Conservation (phyloP, 2,113 vertebrate genomes). For the Hippopotamus amphibius region DNA sequence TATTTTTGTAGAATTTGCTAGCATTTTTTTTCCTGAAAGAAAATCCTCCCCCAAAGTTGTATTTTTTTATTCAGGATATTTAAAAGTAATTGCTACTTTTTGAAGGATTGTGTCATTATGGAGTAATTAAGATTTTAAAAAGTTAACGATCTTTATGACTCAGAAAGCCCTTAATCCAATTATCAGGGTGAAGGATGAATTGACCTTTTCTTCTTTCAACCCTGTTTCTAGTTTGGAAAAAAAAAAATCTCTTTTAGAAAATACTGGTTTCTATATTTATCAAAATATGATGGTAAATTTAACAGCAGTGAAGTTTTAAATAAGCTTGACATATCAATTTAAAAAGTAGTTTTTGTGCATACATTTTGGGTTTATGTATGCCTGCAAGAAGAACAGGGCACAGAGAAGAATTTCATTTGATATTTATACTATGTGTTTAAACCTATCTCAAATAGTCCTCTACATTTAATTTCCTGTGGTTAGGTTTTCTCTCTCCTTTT, state of each 20-base stretch:
- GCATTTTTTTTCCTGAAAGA: not conserved
- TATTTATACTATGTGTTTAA: slow-evolving; percentile 4
- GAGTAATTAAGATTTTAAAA: slow-evolving; percentile 67
- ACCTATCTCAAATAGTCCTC: not conserved
- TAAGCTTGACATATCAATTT: slow-evolving; percentile 16
- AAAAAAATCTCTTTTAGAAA: slow-evolving; percentile 52
- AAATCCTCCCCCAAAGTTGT: not conserved
- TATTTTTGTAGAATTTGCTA: slow-evolving; percentile 44
- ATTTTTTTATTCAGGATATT: slow-evolving; percentile 43
- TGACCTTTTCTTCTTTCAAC: not conserved
- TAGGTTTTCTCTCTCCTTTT: slow-evolving; percentile 50
- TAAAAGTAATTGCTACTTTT: slow-evolving; percentile 60
- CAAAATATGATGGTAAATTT: slow-evolving; percentile 52
- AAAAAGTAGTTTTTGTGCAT: slow-evolving; percentile 13
- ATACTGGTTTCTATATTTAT: slow-evolving; percentile 57
- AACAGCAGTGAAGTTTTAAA: slow-evolving; percentile 51
- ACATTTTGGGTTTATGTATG: not conserved
- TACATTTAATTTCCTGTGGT: slow-evolving; percentile 30
- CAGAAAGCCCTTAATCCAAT: slow-evolving; percentile 64
- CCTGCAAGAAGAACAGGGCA: not conserved
- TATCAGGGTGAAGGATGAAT: slow-evolving; percentile 10
- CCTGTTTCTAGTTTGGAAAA: not conserved
- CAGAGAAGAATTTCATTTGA: not conserved
- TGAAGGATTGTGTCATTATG: slow-evolving; percentile 48
- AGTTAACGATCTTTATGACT: slow-evolving; percentile 40